Evolutionary conservation across 2,113 vertebrate genomes (phyloP).

Genomic region (Mustelus asterias): DNA sequence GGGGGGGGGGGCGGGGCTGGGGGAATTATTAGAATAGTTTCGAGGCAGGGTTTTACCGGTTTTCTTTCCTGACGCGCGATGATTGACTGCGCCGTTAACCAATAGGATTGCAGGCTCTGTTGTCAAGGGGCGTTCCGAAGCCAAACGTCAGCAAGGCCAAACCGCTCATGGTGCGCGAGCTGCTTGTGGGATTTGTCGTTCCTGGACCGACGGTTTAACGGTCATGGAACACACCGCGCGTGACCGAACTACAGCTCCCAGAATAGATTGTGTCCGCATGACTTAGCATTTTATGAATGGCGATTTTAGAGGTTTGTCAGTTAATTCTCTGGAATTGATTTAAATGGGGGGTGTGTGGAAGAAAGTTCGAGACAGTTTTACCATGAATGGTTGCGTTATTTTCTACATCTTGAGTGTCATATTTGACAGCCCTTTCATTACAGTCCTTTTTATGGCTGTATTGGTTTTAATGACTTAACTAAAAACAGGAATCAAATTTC

Average conservation of each 20-base stretch:
- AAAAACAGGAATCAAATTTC: neutral
- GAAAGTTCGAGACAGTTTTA: neutral
- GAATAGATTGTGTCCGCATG: neutral
- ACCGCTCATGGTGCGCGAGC: neutral
- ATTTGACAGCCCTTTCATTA: neutral
- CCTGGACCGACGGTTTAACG: neutral
- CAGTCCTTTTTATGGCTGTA: neutral
- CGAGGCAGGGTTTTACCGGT: neutral
- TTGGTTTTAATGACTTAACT: neutral
- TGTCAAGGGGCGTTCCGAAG: neutral
- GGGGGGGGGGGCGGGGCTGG: neutral
- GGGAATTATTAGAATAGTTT: neutral
- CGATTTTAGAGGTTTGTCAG: constrained; percentile 4
- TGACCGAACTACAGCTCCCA: neutral
- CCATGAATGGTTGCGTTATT: neutral
- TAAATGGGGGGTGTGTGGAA: neutral
- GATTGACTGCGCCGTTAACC: neutral
- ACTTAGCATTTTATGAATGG: constrained; percentile 33
- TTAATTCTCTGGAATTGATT: neutral
- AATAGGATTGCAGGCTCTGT: neutral
- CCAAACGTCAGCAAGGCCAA: neutral
- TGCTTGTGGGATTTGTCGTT: constrained; percentile 11
- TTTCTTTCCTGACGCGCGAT: no score
- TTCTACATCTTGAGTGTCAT: neutral
- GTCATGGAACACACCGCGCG: neutral